A percentile compares a stretch with the other conserved stretches of the same genome.
These are phyloP conservation scores for Polyploca ridens DNA, from an alignment of 2,888 invertebrate genomes.

Conservation along the genomic window DNA sequence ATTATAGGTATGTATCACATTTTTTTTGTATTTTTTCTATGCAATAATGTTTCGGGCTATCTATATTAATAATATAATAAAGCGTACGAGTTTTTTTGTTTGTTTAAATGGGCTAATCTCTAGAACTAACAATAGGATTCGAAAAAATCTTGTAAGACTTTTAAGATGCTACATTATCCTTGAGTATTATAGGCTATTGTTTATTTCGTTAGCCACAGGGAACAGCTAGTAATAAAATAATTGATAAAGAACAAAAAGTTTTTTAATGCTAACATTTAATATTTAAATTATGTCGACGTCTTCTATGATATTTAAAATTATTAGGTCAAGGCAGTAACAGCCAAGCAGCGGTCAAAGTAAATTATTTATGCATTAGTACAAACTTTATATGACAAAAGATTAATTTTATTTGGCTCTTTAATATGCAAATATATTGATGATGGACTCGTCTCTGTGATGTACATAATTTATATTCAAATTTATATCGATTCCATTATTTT, in stretches of 20 bases:
- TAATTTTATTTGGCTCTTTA: constrained; percentile 4
- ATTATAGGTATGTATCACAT: not conserved
- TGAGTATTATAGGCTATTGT: no score
- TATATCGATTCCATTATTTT: not conserved
- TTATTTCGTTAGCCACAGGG: no score
- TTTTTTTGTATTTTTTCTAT: no score
- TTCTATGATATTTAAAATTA: not conserved
- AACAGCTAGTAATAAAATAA: not conserved
- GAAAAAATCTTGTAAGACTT: no score
- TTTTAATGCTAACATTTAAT: not conserved
- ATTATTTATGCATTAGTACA: constrained; percentile 4
- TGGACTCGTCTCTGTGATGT: not conserved
- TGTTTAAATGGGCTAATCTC: no score
- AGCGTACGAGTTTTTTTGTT: no score
- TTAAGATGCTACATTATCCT: no score
- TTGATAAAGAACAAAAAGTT: not conserved
- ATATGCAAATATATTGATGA: constrained; percentile 2
- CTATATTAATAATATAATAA: no score
- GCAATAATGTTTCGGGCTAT: no score
- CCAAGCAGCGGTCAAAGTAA: not conserved
- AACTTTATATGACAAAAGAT: not conserved
- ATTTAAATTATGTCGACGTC: not conserved
- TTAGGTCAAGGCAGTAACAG: constrained; percentile 6
- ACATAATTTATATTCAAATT: not conserved
- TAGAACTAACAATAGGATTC: no score